Conservation (phyloP, 23 tunicate species). For the Diplosoma virens region DNA sequence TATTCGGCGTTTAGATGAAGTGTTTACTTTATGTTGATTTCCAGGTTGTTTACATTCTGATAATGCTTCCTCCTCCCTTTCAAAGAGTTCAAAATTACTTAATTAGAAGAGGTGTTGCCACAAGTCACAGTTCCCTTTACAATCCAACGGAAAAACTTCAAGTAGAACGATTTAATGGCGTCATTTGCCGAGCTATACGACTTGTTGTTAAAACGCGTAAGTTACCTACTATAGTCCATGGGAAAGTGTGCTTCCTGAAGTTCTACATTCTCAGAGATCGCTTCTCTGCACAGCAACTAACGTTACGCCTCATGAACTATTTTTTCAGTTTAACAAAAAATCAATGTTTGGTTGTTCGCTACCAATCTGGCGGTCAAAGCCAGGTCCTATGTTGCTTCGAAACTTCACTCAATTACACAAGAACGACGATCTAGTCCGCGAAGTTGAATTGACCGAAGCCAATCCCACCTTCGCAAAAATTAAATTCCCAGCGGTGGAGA, state of each 20-base stretch:
- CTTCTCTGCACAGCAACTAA: slow-evolving; percentile 11
- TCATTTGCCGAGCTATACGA: background rate
- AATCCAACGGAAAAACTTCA: slow-evolving; percentile 8
- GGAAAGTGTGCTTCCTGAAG: slow-evolving; percentile 18
- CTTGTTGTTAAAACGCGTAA: background rate
- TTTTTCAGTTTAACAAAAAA: background rate
- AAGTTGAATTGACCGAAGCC: slow-evolving; percentile 26
- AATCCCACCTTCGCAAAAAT: slow-evolving; percentile 25
- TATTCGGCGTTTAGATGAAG: background rate
- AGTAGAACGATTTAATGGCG: slow-evolving; percentile 22
- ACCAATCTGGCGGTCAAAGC: background rate
- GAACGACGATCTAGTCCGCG: slow-evolving; percentile 4
- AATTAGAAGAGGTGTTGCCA: background rate
- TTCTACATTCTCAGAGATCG: slow-evolving; percentile 7
- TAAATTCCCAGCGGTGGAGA: slow-evolving; percentile 27
- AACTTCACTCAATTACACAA: background rate
- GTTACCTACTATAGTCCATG: background rate
- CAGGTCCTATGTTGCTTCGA: slow-evolving; percentile 8
- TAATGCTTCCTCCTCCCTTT: background rate
- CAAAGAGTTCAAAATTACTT: background rate
- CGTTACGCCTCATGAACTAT: slow-evolving; percentile 20
- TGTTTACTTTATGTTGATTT: slow-evolving; percentile 6
- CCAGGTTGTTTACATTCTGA: background rate
- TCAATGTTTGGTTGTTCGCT: background rate
- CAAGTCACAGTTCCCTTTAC: background rate